A percentile compares a stretch with the other conserved stretches of the same genome.
phyloP scores from a whole-genome alignment of 2,888 invertebrate species.

The Hedychridium roseum region DNA sequence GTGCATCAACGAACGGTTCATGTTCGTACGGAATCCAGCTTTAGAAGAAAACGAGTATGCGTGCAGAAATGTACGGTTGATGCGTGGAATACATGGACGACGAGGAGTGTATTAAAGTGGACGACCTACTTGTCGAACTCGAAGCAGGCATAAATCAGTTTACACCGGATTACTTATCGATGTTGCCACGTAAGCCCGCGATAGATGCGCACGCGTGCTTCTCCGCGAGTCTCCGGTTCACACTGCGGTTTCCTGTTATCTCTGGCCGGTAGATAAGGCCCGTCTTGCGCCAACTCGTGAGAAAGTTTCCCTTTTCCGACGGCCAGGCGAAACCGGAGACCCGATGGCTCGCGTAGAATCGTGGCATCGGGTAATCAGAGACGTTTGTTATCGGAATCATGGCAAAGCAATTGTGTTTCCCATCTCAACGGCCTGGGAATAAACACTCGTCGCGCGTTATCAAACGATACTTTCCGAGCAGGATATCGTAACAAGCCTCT shows the following conservation, averaged over 20 bases:
- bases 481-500: too few species aligned
- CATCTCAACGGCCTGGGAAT: background rate
- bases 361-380: too few species aligned
- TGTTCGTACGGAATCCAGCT: too few species aligned
- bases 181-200: conserved; percentile 31
- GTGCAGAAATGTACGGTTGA: too few species aligned
- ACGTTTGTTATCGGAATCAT: too few species aligned
- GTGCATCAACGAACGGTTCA: conserved; percentile 35
- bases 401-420: too few species aligned
- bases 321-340: background rate
- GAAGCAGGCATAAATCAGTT: conserved; percentile 37
- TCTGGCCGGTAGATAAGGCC: conserved; percentile 22
- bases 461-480: too few species aligned
- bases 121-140: conserved; percentile 40
- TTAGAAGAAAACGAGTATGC: too few species aligned
- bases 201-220: conserved; percentile 1
- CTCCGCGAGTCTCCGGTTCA: conserved; percentile 14
- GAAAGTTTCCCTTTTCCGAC: conserved; percentile 22
- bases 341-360: too few species aligned
- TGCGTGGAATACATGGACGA: too few species aligned
- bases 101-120: conserved; percentile 14
- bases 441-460: background rate
- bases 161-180: conserved; percentile 38
- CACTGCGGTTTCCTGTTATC: conserved; percentile 30
- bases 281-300: conserved; percentile 30